phyloP scores from a whole-genome alignment of 2,888 invertebrate species.

The Lasius fuliginosus region DNA sequence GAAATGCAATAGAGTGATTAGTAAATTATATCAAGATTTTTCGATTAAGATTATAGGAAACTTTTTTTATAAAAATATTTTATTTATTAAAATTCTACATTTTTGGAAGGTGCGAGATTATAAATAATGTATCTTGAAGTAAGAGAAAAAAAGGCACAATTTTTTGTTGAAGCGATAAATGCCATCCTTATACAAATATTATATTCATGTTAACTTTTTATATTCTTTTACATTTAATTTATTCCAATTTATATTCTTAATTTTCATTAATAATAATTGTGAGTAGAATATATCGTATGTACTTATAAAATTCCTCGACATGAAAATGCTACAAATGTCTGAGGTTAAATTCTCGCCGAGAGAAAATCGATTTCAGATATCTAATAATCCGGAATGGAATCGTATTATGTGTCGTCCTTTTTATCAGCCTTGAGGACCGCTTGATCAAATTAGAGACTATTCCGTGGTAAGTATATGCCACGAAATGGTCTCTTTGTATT shows the following conservation, averaged over 20 bases:
- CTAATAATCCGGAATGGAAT: conserved; percentile 4
- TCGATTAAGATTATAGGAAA: neutral
- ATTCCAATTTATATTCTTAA: neutral
- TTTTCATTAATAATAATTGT: neutral
- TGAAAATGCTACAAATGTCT: neutral
- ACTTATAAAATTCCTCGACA: neutral
- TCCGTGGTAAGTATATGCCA: neutral
- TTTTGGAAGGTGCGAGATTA: neutral
- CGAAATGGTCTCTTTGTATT: conserved; percentile 18
- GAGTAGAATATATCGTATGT: neutral
- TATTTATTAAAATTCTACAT: neutral
- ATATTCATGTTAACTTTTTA: neutral
- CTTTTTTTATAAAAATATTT: neutral
- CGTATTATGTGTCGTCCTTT: neutral
- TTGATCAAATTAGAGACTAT: neutral
- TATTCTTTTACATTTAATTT: neutral
- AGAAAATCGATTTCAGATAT: conserved; percentile 23
- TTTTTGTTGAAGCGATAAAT: neutral
- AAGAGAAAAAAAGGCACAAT: neutral
- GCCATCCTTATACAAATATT: neutral
- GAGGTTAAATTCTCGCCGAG: neutral
- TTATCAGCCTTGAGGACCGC: neutral
- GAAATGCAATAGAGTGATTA: neutral
- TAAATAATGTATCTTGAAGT: neutral
- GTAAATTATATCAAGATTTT: neutral